These are phyloP conservation scores for Sarcophaga peregrina DNA, from an alignment of 1,140 invertebrate species.

Conservation along the genomic window DNA sequence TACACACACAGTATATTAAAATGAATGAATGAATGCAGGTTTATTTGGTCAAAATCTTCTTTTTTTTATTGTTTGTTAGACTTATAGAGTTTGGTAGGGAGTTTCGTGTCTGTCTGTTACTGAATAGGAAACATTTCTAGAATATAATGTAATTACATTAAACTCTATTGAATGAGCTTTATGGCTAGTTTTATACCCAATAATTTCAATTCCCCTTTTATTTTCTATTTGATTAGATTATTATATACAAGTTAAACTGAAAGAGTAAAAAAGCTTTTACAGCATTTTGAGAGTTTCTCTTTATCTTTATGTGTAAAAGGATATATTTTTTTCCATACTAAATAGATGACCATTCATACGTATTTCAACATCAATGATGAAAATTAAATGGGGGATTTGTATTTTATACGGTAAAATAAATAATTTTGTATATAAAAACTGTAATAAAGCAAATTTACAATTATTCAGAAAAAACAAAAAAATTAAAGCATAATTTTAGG, in stretches of 20 bases:
- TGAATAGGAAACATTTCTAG: conserved; percentile 3
- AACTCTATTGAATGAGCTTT: conserved; percentile 11
- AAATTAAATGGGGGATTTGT: conserved; percentile 13
- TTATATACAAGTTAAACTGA: too few species aligned
- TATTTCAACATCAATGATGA: neutral
- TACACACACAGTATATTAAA: too few species aligned
- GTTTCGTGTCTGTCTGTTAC: neutral
- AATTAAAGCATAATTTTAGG: neutral
- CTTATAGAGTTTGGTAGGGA: neutral
- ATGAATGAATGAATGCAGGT: neutral
- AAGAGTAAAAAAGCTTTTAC: too few species aligned
- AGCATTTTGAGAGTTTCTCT: too few species aligned
- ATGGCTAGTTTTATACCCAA: too few species aligned
- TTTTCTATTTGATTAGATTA: too few species aligned
- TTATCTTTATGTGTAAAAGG: too few species aligned
- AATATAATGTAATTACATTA: conserved; percentile 39
- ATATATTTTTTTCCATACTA: neutral
- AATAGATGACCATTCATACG: conserved; percentile 2
- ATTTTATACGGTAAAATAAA: neutral
- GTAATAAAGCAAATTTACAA: neutral
- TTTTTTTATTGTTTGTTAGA: too few species aligned
- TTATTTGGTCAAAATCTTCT: neutral
- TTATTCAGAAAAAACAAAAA: neutral
- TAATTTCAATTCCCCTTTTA: too few species aligned
- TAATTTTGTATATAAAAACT: neutral